These are phyloP conservation scores for Orchesella cincta DNA, from an alignment of 1,140 invertebrate genomes.

Conservation along the genomic window DNA sequence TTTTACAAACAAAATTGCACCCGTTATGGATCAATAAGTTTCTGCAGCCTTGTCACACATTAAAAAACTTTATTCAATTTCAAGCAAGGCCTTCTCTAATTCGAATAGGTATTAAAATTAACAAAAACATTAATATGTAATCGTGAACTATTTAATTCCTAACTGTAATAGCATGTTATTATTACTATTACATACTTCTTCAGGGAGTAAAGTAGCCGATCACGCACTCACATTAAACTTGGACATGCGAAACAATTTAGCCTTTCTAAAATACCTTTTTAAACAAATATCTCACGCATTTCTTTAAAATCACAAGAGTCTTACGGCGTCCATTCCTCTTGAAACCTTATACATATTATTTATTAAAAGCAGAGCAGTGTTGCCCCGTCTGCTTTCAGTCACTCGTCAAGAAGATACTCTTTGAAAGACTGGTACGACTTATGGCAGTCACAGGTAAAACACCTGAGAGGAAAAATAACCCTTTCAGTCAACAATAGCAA, in stretches of 20 bases:
- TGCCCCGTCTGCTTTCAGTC: neutral
- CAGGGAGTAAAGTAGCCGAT: conserved; percentile 5
- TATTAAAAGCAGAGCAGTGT: neutral
- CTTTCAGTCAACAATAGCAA: neutral
- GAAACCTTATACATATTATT: too few species aligned
- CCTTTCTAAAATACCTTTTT: conserved; percentile 28
- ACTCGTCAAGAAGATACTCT: conserved; percentile 11
- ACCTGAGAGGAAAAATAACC: neutral
- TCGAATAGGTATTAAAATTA: neutral
- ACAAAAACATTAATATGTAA: neutral
- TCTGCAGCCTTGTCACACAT: conserved; percentile 21
- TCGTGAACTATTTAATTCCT: conserved; percentile 18
- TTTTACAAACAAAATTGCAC: neutral
- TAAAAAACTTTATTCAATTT: neutral
- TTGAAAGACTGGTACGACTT: neutral
- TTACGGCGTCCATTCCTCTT: too few species aligned
- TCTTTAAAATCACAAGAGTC: too few species aligned
- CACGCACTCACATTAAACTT: conserved; percentile 14
- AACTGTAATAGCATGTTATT: neutral
- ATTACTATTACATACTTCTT: neutral
- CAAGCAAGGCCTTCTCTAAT: neutral
- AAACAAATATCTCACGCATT: neutral
- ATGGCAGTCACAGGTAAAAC: neutral
- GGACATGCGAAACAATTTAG: neutral
- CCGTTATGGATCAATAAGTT: too few species aligned